phyloP scores from a whole-genome alignment of 2,113 vertebrate species.

The Guaruba guarouba region DNA sequence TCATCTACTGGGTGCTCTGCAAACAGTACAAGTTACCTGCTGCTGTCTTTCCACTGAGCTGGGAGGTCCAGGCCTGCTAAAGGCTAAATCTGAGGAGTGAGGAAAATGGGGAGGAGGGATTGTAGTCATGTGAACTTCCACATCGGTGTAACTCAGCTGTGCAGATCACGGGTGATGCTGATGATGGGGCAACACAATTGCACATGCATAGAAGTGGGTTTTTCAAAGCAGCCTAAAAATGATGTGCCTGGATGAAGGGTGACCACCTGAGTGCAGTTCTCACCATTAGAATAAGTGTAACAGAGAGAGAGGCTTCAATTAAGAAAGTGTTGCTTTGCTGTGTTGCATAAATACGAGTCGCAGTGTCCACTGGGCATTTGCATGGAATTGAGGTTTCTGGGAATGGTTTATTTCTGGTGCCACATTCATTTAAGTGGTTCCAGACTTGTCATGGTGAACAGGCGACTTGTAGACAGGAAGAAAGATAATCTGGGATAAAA shows the following conservation, averaged over 20 bases:
- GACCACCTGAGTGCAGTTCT: not conserved
- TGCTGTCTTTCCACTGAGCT: not conserved
- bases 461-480: not conserved
- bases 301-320: not conserved
- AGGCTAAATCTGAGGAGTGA: not conserved
- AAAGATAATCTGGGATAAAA: not conserved
- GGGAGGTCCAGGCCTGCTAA: not conserved
- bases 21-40: not conserved
- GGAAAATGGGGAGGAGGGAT: not conserved
- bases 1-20: not conserved
- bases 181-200: not conserved
- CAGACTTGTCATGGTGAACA: not conserved
- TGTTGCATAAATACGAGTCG: not conserved
- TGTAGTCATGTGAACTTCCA: not conserved
- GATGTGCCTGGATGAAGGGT: not conserved
- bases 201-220: not conserved
- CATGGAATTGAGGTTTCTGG: not conserved
- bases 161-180: not conserved
- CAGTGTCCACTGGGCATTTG: not conserved
- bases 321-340: not conserved
- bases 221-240: not conserved
- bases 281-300: not conserved
- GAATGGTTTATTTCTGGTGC: not conserved
- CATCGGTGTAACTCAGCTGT: too few relatives aligned
- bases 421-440: not conserved